These are phyloP conservation scores for Mus pahari DNA, from an alignment of 2,113 vertebrate genomes.

Conservation along the genomic window DNA sequence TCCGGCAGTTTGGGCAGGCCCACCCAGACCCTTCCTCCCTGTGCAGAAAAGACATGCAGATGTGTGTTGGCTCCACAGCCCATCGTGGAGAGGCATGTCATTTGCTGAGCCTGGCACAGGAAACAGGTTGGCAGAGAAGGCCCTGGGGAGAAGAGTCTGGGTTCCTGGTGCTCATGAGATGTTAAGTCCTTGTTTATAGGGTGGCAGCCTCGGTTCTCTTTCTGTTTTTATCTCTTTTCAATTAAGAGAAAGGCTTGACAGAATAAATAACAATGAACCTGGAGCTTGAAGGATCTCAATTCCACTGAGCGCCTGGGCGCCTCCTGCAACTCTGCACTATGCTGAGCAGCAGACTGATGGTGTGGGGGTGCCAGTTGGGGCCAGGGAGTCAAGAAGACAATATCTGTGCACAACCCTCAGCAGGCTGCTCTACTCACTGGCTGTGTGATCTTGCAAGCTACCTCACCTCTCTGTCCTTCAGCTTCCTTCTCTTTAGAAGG, in stretches of 20 bases:
- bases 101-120: not conserved
- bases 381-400: not conserved
- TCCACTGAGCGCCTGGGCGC: not conserved
- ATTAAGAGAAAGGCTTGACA: not conserved
- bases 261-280: not conserved
- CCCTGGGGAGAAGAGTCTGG: not conserved
- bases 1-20: not conserved
- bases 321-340: accelerated
- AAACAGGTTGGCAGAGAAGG: not conserved
- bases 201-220: not conserved
- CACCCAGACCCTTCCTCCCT: too few relatives aligned
- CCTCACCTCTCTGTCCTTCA: conserved; percentile 14
- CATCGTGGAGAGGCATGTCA: too few relatives aligned
- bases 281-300: not conserved
- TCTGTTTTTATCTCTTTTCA: not conserved
- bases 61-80: not conserved
- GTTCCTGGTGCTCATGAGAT: not conserved
- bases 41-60: accelerated
- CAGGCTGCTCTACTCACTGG: not conserved
- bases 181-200: not conserved
- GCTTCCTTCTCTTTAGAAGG: not conserved
- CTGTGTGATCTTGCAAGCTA: not conserved
- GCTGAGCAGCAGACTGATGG: too few relatives aligned
- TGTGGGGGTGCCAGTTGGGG: accelerated
- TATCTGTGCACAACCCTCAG: not conserved